Evolutionary conservation across 2,888 invertebrate genomes (phyloP).

Genomic region (Apodemia zela): DNA sequence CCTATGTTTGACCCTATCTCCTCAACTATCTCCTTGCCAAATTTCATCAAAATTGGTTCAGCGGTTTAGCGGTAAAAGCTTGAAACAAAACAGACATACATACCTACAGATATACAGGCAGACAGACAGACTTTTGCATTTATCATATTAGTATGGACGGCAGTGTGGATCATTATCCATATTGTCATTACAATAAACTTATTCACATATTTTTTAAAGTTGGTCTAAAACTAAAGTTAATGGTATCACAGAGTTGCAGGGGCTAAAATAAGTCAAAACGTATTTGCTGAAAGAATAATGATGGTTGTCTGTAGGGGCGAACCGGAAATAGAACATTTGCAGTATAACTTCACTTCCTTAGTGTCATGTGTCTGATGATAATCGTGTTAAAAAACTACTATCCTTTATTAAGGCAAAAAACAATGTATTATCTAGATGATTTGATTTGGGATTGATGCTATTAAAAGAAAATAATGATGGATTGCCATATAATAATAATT

Average conservation of each 20-base stretch:
- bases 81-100: too few relatives aligned
- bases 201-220: too few relatives aligned
- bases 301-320: constrained; percentile 52
- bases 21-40: too few relatives aligned
- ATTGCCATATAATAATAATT: not conserved
- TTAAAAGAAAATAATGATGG: not conserved
- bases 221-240: not conserved
- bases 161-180: too few relatives aligned
- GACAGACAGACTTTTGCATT: too few relatives aligned
- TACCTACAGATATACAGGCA: too few relatives aligned
- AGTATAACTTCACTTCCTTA: constrained; percentile 60
- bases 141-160: too few relatives aligned
- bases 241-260: constrained; percentile 18
- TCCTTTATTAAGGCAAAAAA: constrained; percentile 18
- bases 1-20: too few relatives aligned
- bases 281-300: constrained; percentile 77
- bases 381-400: constrained; percentile 28
- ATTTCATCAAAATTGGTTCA: too few relatives aligned
- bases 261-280: constrained; percentile 67
- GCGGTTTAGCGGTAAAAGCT: too few relatives aligned
- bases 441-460: not conserved
- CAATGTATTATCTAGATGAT: not conserved
- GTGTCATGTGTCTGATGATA: constrained; percentile 47
- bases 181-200: too few relatives aligned
- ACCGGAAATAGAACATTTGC: constrained; percentile 67